These are phyloP conservation scores for Dendrocopos noguchii DNA, from an alignment of 2,113 vertebrate species.

Conservation along the genomic window DNA sequence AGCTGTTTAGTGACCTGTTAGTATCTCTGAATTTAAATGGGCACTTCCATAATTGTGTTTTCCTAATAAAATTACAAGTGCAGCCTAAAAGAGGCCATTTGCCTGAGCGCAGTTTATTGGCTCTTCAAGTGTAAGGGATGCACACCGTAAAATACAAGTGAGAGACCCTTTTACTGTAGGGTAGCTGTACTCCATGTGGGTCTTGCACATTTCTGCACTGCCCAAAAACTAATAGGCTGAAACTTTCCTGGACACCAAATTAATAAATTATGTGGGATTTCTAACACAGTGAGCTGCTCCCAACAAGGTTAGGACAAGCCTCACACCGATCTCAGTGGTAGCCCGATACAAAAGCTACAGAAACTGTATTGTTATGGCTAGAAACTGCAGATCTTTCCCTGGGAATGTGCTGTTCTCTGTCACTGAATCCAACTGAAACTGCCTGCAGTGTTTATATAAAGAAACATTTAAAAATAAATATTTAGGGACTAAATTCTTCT, in stretches of 20 bases:
- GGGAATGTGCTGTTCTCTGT: not conserved
- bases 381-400: not conserved
- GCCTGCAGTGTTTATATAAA: not conserved
- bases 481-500: not conserved
- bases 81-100: not conserved
- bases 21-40: constrained; percentile 16
- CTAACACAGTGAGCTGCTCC: not conserved
- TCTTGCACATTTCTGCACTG: not conserved
- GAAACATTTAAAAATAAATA: not conserved
- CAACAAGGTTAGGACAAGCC: not conserved
- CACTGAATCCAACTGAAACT: not conserved
- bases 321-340: not conserved
- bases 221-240: not conserved
- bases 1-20: not conserved
- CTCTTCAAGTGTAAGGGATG: not conserved
- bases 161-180: not conserved
- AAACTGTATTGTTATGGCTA: not conserved
- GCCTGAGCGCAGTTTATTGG: not conserved
- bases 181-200: not conserved
- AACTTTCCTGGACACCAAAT: not conserved
- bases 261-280: not conserved
- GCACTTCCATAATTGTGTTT: not conserved
- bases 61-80: not conserved
- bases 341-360: not conserved
- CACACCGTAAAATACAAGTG: not conserved